phyloP scores from a whole-genome alignment of 2,797 vertebrate species.

The Gadopsis bispinosus region DNA sequence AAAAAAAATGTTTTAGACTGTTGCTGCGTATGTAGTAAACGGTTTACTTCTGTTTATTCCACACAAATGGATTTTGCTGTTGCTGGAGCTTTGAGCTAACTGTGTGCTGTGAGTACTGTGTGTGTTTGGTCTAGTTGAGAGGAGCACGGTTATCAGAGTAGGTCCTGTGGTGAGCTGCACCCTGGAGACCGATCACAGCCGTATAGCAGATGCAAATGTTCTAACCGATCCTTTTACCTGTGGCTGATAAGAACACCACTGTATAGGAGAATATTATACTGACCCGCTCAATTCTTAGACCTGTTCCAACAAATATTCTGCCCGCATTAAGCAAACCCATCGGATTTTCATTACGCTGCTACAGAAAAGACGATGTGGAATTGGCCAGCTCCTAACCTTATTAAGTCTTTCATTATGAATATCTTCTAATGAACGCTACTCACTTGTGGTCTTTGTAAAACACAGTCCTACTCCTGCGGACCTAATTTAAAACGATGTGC shows the following conservation, averaged over 20 bases:
- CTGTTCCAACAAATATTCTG: not conserved
- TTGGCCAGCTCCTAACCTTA: slow-evolving; percentile 51
- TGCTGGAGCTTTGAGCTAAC: slow-evolving; percentile 5
- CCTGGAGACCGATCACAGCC: slow-evolving; percentile 31
- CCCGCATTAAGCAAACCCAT: slow-evolving; percentile 13
- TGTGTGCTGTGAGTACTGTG: not conserved
- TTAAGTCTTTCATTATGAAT: slow-evolving; percentile 68
- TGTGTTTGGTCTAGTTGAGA: slow-evolving; percentile 6
- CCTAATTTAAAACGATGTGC: slow-evolving; percentile 74
- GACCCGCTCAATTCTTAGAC: slow-evolving; percentile 5
- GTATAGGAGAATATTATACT: not conserved
- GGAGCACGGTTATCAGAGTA: slow-evolving; percentile 21
- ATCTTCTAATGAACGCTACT: slow-evolving; percentile 55
- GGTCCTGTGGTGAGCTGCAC: slow-evolving; percentile 18
- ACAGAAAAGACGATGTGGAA: slow-evolving; percentile 45
- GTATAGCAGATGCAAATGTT: slow-evolving; percentile 42
- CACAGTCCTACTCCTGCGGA: slow-evolving; percentile 56
- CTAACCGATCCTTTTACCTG: slow-evolving; percentile 4
- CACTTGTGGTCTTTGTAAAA: slow-evolving; percentile 65
- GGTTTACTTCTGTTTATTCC: not conserved
- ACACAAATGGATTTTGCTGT: not conserved
- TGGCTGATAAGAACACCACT: slow-evolving; percentile 24
- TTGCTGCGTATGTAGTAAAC: not conserved
- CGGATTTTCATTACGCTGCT: slow-evolving; percentile 34
- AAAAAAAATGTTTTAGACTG: too few species aligned